Percentiles rank a stretch among this genome's conserved stretches.
These are phyloP conservation scores for Ageneiosus marmoratus DNA, from an alignment of 2,113 vertebrate genomes.

Conservation along the genomic window DNA sequence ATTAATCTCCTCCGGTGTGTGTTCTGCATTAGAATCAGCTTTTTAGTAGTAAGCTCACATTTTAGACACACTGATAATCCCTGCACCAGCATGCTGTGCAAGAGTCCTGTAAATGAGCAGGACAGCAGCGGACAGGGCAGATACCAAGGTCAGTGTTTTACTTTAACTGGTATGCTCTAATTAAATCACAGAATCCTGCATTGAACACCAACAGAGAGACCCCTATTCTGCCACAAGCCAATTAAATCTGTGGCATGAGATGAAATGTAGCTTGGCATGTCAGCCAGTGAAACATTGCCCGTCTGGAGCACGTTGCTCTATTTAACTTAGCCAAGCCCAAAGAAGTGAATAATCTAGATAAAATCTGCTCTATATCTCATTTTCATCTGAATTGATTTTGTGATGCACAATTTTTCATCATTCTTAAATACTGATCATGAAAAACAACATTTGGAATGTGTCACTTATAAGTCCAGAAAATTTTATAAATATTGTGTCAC, in stretches of 20 bases:
- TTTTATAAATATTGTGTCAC: neutral
- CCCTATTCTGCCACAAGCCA: slow-evolving; percentile 52
- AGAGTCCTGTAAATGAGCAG: slow-evolving; percentile 27
- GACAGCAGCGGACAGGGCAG: slow-evolving; percentile 51
- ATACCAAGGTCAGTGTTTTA: slow-evolving; percentile 69
- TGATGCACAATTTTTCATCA: neutral
- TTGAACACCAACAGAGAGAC: slow-evolving; percentile 50
- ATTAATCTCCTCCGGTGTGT: slow-evolving; percentile 62
- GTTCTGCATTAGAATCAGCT: slow-evolving; percentile 59
- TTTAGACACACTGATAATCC: slow-evolving; percentile 54
- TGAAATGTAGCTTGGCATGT: slow-evolving; percentile 40
- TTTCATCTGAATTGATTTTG: neutral
- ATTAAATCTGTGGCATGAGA: slow-evolving; percentile 58
- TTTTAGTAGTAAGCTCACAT: slow-evolving; percentile 50
- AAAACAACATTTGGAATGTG: neutral
- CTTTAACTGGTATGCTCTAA: slow-evolving; percentile 66
- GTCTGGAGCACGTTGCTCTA: slow-evolving; percentile 47
- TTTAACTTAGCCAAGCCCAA: slow-evolving; percentile 23
- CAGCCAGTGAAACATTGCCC: slow-evolving; percentile 20
- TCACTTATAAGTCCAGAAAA: neutral
- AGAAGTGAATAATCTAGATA: neutral
- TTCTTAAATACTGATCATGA: neutral
- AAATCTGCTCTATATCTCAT: neutral
- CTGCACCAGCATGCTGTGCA: slow-evolving; percentile 45
- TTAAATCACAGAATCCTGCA: slow-evolving; percentile 66